A percentile compares a stretch with the other conserved stretches of the same genome.
Evolutionary conservation across 2,888 invertebrate species (phyloP).

Genomic region (Trichacis sp.): DNA sequence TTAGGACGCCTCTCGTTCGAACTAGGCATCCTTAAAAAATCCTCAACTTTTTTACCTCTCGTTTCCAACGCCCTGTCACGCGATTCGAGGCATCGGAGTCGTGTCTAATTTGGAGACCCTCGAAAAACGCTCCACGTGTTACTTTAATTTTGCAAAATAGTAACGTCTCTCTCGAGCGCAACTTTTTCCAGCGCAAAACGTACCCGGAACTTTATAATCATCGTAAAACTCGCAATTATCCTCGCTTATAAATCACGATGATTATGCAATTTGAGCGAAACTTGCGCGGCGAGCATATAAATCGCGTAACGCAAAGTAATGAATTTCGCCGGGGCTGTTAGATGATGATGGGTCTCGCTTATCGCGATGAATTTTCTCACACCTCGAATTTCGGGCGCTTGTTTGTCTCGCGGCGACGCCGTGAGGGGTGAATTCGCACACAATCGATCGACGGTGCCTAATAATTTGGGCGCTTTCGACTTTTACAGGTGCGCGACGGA

Average conservation of each 20-base stretch:
- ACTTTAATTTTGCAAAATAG: background rate
- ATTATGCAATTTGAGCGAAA: background rate
- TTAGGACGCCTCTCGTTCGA: conserved; percentile 38
- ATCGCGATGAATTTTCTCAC: conserved; percentile 31
- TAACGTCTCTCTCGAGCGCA: background rate
- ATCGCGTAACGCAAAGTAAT: conserved; percentile 8
- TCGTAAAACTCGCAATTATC: conserved; percentile 1
- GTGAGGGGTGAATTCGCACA: conserved; percentile 49
- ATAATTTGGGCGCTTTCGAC: conserved; percentile 48
- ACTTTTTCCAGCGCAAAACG: background rate
- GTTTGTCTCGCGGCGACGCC: conserved; percentile 41
- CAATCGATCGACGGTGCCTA: conserved; percentile 56
- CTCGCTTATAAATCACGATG: background rate
- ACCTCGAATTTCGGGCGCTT: conserved; percentile 19
- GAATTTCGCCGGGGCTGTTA: conserved; percentile 7
- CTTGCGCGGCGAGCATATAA: background rate
- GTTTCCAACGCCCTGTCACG: conserved; percentile 16
- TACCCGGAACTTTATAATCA: too few relatives aligned
- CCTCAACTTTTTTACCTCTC: conserved; percentile 10
- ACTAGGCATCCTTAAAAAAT: conserved; percentile 34
- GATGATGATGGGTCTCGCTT: conserved; percentile 16
- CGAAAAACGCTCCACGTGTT: background rate
- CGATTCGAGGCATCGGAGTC: background rate
- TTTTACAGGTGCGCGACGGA: conserved; percentile 28
- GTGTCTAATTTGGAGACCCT: conserved; percentile 8